Evolutionary conservation across 2,113 vertebrate genomes (phyloP), one percentile per base, ranked within the genome.

Genomic region (Tragelaphus scriptus): DNA sequence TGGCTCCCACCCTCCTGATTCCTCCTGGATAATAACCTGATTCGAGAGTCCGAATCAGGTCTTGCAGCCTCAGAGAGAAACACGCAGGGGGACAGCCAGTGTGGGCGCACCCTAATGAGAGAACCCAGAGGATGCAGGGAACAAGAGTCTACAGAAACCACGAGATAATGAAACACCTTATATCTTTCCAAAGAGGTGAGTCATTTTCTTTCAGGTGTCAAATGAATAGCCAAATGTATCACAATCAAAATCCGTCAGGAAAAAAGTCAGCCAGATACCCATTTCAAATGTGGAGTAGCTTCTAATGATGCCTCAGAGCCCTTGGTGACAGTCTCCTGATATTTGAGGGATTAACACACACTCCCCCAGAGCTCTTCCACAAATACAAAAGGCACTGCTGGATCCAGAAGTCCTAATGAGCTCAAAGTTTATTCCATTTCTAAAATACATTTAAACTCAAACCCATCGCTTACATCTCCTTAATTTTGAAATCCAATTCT

Each of bases 131-230:
- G 75, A n/a, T 19, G 40, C 4, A 53, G 81, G 87, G 71, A 80
- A 6, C 10, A 49, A 30, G 84, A 86, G 89, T 56, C 58, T 84
- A 92, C 87, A 91, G 96, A 93, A 90, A 84, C 11, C 47, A 44
- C 23, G 80, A 91, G 97, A 97, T 95, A 90, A 98, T 96, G 95
- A 98, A 97, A 97, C 98, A 97, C 97, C 97, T 96, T 95, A 3
- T 63, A 82, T 94, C 94, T 86, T 82, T 92, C 88, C 92, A 92
- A 96, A 94, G 96, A 96, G 79, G 92, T 94, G 97, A 97, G 65
- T 92, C 96, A 94, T 97, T 98, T 97, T 98, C 96, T 97, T 96
- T 85, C 13, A 97, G 95, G 95, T 97, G 92, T 98, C 97, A 96
- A 97, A 94, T 94, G 94, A 97, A 97, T 81, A 93, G 95, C 92